Evolutionary conservation across 1,140 invertebrate species (phyloP), one percentile per base, ranked within the genome.

Genomic region (Platyura marginata): DNA sequence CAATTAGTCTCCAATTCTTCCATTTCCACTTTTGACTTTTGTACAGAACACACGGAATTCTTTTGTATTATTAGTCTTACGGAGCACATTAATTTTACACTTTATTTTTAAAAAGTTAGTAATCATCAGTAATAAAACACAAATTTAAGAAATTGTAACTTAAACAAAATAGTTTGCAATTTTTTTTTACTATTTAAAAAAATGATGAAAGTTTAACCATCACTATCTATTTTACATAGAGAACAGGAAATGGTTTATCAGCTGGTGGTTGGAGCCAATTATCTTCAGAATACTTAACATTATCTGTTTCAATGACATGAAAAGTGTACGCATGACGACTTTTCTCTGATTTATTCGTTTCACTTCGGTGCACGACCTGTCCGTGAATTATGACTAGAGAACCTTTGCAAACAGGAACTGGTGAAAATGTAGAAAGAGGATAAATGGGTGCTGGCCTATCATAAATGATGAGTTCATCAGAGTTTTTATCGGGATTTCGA

Each of bases 261-360:
- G 62, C 50, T 1, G 72, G 66, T 43, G 70, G 72, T 56, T 87
- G 83, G 2, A 89, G 57, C 91, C 91, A 95, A 53, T 95, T 96
- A 2, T 87, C 71, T 45, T 75, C 62, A 1, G 80, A 77, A 61
- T 83, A 97, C 41, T 70, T 65, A 1, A 77, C 79, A 34, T 78
- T 64, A 13, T 78, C 64, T 41, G 75, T 75, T 60, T 98, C 93
- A 41, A 88, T 72, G 1, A 95, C 72, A 62, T 98, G 94, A 61
- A 94, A 96, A 4, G 93, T 96, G 62, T 98, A 98, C 3, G 86
- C 87, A 49, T 92, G 82, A 42, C 94, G 72, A n/a, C 87, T 81
- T 41, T 77, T 74, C 1, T 71, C 52, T 0, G 89, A 94, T 42
- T 66, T 75, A 59, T 98, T 98, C 6, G 70, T 62, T 34, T 84